Evolutionary conservation across 2,113 vertebrate species (phyloP).

Genomic region (Cyrtonyx montezumae): DNA sequence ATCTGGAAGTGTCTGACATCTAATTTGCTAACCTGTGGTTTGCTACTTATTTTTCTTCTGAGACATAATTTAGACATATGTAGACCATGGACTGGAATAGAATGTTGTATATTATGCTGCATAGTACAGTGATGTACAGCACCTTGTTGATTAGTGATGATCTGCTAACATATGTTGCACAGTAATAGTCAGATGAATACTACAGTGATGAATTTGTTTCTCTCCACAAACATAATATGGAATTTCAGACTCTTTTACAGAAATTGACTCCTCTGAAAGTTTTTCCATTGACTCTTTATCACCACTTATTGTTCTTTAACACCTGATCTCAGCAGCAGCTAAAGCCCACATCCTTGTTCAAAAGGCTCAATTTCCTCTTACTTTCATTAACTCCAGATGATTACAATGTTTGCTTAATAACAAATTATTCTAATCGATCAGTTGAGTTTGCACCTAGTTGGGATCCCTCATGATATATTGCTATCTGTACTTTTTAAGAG

Average conservation of each 20-base stretch:
- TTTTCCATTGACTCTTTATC: neutral
- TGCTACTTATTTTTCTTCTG: neutral
- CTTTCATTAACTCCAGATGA: neutral
- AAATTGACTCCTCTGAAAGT: neutral
- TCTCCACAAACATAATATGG: neutral
- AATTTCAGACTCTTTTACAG: neutral
- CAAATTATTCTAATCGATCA: neutral
- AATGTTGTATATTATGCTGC: neutral
- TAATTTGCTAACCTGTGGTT: neutral
- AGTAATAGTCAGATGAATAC: neutral
- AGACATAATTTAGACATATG: neutral
- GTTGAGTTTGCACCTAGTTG: neutral
- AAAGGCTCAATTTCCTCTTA: neutral
- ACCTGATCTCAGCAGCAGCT: neutral
- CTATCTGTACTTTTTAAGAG: neutral
- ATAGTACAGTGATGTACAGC: neutral
- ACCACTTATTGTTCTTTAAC: neutral
- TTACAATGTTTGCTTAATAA: constrained; percentile 1
- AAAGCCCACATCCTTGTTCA: neutral
- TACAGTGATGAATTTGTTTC: neutral
- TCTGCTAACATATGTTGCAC: neutral
- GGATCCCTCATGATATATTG: neutral
- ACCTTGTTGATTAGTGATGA: neutral
- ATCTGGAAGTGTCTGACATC: neutral
- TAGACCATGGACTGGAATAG: neutral